Evolutionary conservation across 2,113 vertebrate genomes (phyloP), one percentile per base, ranked within the genome.

Genomic region (Notarius quadriscutis): DNA sequence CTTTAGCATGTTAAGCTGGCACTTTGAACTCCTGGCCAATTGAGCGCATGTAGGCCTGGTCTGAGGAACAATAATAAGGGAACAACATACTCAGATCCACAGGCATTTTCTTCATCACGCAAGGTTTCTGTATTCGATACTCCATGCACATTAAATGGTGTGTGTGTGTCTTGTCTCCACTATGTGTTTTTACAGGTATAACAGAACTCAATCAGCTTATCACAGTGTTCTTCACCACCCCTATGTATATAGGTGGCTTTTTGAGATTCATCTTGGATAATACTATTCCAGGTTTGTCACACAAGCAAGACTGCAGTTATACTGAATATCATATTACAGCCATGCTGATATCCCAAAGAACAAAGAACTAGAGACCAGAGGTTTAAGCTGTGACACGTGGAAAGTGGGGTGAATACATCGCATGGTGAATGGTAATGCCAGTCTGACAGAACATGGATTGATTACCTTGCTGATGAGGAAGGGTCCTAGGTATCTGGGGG

Each of bases 191-290:
- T 58, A 34, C 85, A 96, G 95, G 95, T 83, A 78, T 95, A 18
- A 91, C 93, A 86, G 95, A 96, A 91, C 62, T 96, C 71, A 95
- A 96, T 89, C 95, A 96, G 71, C 93, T 96, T 58, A 93, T 96
- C 8, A 92, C 92, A 0, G 94, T 96, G 22, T 94, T 96, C 83
- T 95, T 95, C 82, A 96, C 95, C 67, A 96, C 95, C 1, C 93
- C 94, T 84, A 96, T 96, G 95, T 96, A 96, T 87, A 95, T 96
- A 1, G 94, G 95, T 77, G 95, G 95, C 82, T 95, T 96, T 88
- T 93, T 96, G 71, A 95, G 95, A 0, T 96, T 96, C 81, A 87
- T 96, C 83, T 89, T 96, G 78, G 95, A 96, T 87, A 96, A 96
- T 91, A 96, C 95, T 4, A 95, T 96, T 81, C 95, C 95, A 92